Base-by-base conservation (phyloP, 64 coral and sea anemone genomes). In the Platygyra sinensis region DNA sequence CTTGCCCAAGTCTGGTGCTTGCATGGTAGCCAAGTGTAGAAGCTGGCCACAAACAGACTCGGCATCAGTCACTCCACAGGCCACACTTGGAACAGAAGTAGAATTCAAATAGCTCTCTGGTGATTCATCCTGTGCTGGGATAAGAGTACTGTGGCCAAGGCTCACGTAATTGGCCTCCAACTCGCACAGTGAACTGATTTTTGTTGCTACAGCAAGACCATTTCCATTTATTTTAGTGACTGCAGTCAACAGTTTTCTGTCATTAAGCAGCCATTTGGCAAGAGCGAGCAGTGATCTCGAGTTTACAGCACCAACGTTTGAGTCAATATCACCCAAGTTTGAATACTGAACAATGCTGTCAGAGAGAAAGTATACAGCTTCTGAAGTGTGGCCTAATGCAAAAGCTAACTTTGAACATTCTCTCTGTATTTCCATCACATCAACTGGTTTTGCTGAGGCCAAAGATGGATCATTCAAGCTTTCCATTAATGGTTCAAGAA, bases 41-140 rank as follows among this genome's bases (percentile, higher is more conserved):
- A 99, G 30, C 79, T 95, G 87, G 57, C 97, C 97, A 82, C 97
- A 99, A 28, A 96, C 85, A 20, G 94, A 87, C 60, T 99, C 97
- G 60, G 93, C 42, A 73, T 99, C 97, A 52, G 90, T 90, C 22
- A 93, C 77, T 36, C 88, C 91, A 65, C 74, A 57, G 20, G 88
- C 93, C 75, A 92, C 93, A 93, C 90, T 95, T 29, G 60, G 86
- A 22, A 77, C 76, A 30, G 82, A 73, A 36, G 87, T 86, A 69
- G 50, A 74, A 87, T 87, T 75, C 51, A 87, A 75, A 74, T 8
- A 74, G 20, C 19, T 79, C 13, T 85, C 81, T 25, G 59, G 12
- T 81, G 63, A 24, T 46, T 85, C 81, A 27, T 85, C 83, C 22
- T 71, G 39, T 11, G 73, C 31, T 0, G 62, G 33, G 36, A 92